Evolutionary conservation across 2,888 invertebrate species (phyloP), one percentile per base, ranked within the genome.

Genomic region (Catotricha subobsoleta): DNA sequence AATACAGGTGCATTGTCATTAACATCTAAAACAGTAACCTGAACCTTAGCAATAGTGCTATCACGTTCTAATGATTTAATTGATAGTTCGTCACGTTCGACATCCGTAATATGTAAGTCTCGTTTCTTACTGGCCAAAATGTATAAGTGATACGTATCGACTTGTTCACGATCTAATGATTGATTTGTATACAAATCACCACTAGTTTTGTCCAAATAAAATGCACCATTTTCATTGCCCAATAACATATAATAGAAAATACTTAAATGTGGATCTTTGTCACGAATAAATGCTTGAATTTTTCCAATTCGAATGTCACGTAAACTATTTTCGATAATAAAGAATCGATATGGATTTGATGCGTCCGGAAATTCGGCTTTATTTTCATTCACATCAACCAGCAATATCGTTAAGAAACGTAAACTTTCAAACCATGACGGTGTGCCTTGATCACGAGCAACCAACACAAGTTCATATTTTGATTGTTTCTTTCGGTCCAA

Each of bases 1-100:
- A 86, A 86, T 30, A 68, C 65, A 0, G 91, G 91, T 5, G 76
- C 71, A 56, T 87, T 86, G 53, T 91, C 91, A 51, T 90, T 90
- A 40, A 81, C 74, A 54, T 90, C 90, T 19, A 78, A 65, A 5
- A 92, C 72, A 3, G 66, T 71, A 28, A 91, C 68, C 41, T 67
- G 70, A 2, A 87, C 78, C 41, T 72, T 71, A 1, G 80, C 77
- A 15, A 84, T 69, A 36, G 80, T 77, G 36, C 71, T 72, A 48
- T 84, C 80, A 31, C 66, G 65, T 42, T 64, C 60, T 1, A 62
- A 46, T n/a, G 53, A 55, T 42, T 61, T 61, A 4, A 60, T 66
- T 10, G 66, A 63, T 49, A 67, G 60, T 20, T 63, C 57, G 7
- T 62, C 58, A 19, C 62, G 55, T 46, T 69, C 67, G 46, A 66